phyloP scores from a whole-genome alignment of 2,113 vertebrate species.

The Oreochromis spilurus region DNA sequence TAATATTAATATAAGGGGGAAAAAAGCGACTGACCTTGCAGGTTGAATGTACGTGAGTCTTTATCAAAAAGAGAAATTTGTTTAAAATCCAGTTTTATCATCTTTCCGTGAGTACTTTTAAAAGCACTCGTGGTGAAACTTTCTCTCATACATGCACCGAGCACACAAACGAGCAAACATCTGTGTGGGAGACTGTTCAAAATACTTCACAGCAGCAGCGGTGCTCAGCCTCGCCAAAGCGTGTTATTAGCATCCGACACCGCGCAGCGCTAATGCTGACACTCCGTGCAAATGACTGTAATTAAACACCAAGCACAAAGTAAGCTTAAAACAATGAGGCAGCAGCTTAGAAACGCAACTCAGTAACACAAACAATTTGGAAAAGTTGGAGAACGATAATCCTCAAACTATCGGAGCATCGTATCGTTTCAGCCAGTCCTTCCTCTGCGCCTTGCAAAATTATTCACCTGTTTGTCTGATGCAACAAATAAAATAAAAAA shows the following conservation, averaged over 20 bases:
- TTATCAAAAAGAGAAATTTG: not conserved
- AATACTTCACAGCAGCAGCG: conserved; percentile 35
- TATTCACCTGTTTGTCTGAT: not conserved
- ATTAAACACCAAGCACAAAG: conserved; percentile 63
- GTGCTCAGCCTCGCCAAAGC: conserved; percentile 54
- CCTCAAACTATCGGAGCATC: not conserved
- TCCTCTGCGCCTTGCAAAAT: not conserved
- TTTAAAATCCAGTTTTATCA: not conserved
- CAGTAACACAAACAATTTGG: conserved; percentile 39
- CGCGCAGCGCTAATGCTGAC: conserved; percentile 47
- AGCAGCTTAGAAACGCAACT: conserved; percentile 35
- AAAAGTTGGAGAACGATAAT: conserved; percentile 47
- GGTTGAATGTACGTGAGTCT: not conserved
- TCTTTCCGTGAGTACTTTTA: not conserved
- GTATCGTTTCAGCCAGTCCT: not conserved
- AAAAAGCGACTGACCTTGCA: not conserved
- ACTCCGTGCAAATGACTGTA: conserved; percentile 70
- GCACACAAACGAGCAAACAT: conserved; percentile 33
- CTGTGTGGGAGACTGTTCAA: conserved; percentile 56
- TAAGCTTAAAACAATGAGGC: conserved; percentile 59
- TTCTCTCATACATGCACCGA: not conserved
- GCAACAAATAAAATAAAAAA: not conserved
- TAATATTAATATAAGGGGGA: not conserved
- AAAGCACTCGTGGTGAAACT: not conserved
- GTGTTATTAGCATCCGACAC: conserved; percentile 71